Conservation (phyloP, 1,140 invertebrate genomes). For the Trachymyrmex septentrionalis region DNA sequence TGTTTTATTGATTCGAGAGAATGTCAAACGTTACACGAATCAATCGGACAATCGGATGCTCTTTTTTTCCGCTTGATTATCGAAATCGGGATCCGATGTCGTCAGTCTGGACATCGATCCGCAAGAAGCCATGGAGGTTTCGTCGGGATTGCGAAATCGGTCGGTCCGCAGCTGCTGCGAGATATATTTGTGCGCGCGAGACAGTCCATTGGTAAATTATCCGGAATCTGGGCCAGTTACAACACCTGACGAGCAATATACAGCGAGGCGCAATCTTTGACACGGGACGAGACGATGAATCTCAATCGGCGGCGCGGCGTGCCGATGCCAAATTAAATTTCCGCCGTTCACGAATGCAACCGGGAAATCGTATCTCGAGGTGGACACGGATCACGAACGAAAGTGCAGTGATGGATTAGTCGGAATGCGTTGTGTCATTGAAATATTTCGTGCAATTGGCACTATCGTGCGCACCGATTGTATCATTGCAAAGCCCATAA, state of each 20-base stretch:
- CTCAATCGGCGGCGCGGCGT: conserved; percentile 9
- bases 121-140: conserved; percentile 50
- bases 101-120: conserved; percentile 55
- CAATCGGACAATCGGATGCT: not conserved
- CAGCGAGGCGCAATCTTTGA: conserved; percentile 54
- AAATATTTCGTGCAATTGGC: not conserved
- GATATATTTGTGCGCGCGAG: conserved; percentile 78
- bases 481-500: not conserved
- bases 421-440: not conserved
- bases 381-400: conserved; percentile 25
- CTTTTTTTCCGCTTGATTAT: not conserved
- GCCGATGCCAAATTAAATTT: conserved; percentile 56
- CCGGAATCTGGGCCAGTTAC: conserved; percentile 83
- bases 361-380: not conserved
- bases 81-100: conserved; percentile 39
- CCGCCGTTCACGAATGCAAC: conserved; percentile 17
- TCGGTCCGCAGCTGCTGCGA: conserved; percentile 46
- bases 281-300: conserved; percentile 35
- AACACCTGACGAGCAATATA: conserved; percentile 76
- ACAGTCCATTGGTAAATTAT: conserved; percentile 81
- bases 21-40: conserved; percentile 27
- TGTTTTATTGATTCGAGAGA: conserved; percentile 20
- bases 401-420: not conserved
- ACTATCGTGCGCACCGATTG: not conserved
- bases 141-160: conserved; percentile 74